phyloP scores from a whole-genome alignment of 2,797 vertebrate species.

The Cyclopterus lumpus region DNA sequence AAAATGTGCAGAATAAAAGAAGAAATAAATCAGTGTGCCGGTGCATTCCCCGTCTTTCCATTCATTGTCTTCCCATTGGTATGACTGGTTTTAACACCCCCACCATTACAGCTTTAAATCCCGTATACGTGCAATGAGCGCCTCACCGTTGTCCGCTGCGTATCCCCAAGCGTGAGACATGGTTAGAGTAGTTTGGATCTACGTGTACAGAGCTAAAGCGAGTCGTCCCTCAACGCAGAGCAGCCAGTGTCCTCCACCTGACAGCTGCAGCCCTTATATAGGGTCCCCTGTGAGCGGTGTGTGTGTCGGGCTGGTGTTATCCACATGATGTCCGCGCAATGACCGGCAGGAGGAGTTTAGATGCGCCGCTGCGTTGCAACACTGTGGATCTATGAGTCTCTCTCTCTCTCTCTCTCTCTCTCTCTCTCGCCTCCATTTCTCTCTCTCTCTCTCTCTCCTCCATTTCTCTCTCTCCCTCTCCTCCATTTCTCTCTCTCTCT shows the following conservation, averaged over 20 bases:
- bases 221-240: slow-evolving; percentile 41
- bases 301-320: slow-evolving; percentile 52
- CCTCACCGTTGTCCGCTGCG: slow-evolving; percentile 81
- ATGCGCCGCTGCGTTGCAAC: slow-evolving; percentile 43
- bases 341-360: slow-evolving; percentile 79
- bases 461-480: slow-evolving; percentile 7
- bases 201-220: slow-evolving; percentile 35
- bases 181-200: slow-evolving; percentile 41
- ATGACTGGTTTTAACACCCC: slow-evolving; percentile 1
- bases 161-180: slow-evolving; percentile 86
- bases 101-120: neutral
- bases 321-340: slow-evolving; percentile 71
- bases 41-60: slow-evolving; percentile 27
- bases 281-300: slow-evolving; percentile 43
- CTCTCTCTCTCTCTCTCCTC: neutral
- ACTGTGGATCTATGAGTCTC: slow-evolving; percentile 65
- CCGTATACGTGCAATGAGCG: neutral
- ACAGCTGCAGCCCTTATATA: slow-evolving; percentile 81
- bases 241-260: slow-evolving; percentile 72
- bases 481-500: neutral
- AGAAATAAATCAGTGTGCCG: slow-evolving; percentile 39
- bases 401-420: slow-evolving; percentile 27
- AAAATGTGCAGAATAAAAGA: neutral
- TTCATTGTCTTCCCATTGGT: slow-evolving; percentile 25
- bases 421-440: slow-evolving; percentile 5